These are phyloP conservation scores for Dorcus parallelipipedus DNA, from an alignment of 2,888 invertebrate genomes.

Conservation along the genomic window DNA sequence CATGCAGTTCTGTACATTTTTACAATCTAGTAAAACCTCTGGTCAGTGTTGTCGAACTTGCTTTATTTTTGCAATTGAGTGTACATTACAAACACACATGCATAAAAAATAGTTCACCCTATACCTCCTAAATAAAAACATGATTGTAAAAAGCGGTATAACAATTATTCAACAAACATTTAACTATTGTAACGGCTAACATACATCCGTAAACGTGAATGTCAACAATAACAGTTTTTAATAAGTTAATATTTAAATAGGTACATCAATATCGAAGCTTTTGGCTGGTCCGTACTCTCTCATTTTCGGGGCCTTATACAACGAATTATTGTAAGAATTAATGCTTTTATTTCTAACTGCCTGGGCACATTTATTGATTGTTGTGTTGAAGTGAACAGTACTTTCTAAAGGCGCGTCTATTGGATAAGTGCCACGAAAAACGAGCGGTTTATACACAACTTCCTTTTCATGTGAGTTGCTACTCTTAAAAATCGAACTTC, in stretches of 20 bases:
- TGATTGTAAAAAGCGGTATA: neutral
- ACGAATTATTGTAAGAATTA: conserved; percentile 3
- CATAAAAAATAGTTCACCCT: conserved; percentile 1
- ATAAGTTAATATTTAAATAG: conserved; percentile 42
- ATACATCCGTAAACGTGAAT: neutral
- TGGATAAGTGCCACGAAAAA: conserved; percentile 84
- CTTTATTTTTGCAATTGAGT: conserved; percentile 1
- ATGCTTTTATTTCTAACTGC: neutral
- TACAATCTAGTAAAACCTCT: too few relatives aligned
- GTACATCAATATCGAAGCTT: conserved; percentile 59
- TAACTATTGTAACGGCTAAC: neutral
- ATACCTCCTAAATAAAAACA: neutral
- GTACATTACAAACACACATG: neutral
- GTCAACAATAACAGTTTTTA: neutral
- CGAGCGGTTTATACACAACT: conserved; percentile 59
- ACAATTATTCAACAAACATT: neutral
- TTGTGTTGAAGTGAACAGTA: conserved; percentile 10
- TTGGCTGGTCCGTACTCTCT: conserved; percentile 51
- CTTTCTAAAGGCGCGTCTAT: conserved; percentile 65
- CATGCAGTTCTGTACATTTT: too few relatives aligned
- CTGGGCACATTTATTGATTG: conserved; percentile 1
- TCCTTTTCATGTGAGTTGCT: conserved; percentile 33
- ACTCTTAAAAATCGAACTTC: conserved; percentile 41
- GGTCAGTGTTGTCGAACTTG: neutral
- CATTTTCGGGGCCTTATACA: conserved; percentile 31